Conservation (phyloP, 2,888 invertebrate genomes). For the Idaea aversata region DNA sequence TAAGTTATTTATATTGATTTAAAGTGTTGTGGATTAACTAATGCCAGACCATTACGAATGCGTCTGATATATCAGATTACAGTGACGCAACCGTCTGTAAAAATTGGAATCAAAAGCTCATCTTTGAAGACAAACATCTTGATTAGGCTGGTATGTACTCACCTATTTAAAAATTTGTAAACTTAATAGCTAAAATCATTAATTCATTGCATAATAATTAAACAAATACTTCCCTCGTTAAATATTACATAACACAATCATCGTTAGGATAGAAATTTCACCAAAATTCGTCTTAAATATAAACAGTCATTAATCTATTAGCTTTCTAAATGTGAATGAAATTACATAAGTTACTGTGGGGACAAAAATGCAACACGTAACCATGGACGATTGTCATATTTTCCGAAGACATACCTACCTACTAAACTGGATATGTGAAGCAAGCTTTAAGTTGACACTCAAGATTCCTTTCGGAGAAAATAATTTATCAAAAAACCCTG, state of each 20-base stretch:
- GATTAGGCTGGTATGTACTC: not conserved
- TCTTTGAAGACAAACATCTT: not conserved
- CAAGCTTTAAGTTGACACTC: not conserved
- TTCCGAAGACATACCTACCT: not conserved
- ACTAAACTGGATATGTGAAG: too few relatives aligned
- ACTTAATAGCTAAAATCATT: not conserved
- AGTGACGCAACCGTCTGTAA: not conserved
- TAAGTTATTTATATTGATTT: not conserved
- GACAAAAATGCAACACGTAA: conserved; percentile 20
- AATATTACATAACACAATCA: not conserved
- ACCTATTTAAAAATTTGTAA: not conserved
- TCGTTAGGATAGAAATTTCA: conserved; percentile 34
- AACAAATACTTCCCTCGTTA: not conserved
- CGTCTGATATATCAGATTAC: not conserved
- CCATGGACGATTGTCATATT: not conserved
- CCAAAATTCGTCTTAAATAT: conserved; percentile 40
- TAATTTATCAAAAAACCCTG: not conserved
- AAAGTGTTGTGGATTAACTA: not conserved
- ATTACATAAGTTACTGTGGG: conserved; percentile 40
- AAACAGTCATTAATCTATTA: conserved; percentile 45
- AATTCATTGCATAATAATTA: not conserved
- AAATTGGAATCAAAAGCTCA: not conserved
- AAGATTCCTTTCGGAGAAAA: not conserved
- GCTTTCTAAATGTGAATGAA: conserved; percentile 40
- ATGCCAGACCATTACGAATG: not conserved